Conservation (phyloP, 2,888 invertebrate genomes). For the Eristalis intricaria region DNA sequence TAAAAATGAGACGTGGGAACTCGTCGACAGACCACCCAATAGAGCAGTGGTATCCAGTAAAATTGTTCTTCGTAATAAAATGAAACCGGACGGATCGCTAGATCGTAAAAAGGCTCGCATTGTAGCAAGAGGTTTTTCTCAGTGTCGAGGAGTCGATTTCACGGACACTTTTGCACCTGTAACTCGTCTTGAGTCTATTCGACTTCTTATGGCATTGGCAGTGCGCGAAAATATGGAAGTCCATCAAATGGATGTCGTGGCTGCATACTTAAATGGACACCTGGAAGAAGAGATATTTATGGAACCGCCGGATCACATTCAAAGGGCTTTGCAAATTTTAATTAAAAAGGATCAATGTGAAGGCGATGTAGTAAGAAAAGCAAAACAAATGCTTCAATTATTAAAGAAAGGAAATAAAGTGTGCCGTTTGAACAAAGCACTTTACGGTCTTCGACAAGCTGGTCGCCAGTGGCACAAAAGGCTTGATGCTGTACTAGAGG, state of each 20-base stretch:
- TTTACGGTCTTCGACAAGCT: constrained; percentile 26
- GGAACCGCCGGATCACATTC: constrained; percentile 35
- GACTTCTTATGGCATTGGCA: constrained; percentile 14
- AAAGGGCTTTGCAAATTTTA: constrained; percentile 23
- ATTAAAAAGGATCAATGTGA: constrained; percentile 3
- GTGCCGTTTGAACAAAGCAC: constrained; percentile 21
- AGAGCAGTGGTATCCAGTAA: constrained; percentile 31
- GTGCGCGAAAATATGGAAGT: constrained; percentile 7
- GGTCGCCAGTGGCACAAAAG: constrained; percentile 26
- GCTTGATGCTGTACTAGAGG: background rate
- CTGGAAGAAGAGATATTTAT: constrained; percentile 15
- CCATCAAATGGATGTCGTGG: too few species aligned
- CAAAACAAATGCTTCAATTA: background rate
- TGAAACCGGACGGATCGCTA: constrained; percentile 32
- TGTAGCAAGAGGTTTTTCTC: constrained; percentile 7
- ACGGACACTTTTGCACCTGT: constrained; percentile 34
- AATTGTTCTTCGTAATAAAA: constrained; percentile 41
- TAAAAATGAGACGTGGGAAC: background rate
- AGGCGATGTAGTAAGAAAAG: constrained; percentile 5
- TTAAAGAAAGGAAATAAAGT: constrained; percentile 14
- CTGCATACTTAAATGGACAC: too few species aligned
- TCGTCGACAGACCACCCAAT: constrained; percentile 1
- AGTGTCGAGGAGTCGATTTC: constrained; percentile 24
- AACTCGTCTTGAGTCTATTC: background rate
- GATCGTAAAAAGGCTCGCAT: constrained; percentile 20